phyloP scores from a whole-genome alignment of 2,113 vertebrate genomes.

The Columba livia region DNA sequence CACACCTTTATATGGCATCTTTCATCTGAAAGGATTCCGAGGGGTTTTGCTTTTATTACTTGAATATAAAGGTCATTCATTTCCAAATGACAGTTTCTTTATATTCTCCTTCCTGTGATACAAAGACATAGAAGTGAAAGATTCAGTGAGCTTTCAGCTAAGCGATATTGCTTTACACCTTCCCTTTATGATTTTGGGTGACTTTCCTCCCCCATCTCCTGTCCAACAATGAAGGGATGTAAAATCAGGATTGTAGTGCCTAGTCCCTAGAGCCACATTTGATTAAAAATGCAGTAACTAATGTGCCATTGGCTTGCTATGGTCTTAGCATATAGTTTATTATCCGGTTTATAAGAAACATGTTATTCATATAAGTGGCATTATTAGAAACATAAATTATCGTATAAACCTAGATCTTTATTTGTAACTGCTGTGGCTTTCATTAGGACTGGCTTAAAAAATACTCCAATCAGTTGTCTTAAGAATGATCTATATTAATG shows the following conservation, averaged over 20 bases:
- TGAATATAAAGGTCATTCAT: constrained; percentile 18
- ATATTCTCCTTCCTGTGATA: constrained; percentile 12
- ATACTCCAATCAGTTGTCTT: neutral
- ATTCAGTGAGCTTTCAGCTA: neutral
- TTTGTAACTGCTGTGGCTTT: constrained; percentile 33
- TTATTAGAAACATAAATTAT: constrained; percentile 61
- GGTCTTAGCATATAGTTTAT: constrained; percentile 47
- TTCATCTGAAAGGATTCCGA: neutral
- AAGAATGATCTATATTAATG: constrained; percentile 31
- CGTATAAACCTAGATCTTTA: neutral
- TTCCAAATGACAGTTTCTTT: constrained; percentile 29
- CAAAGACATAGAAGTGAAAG: constrained; percentile 16
- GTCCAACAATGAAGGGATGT: neutral
- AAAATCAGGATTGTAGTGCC: neutral
- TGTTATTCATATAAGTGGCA: constrained; percentile 49
- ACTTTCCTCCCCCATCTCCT: neutral
- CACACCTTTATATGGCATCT: neutral
- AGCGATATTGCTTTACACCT: neutral
- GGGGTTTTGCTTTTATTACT: constrained; percentile 17
- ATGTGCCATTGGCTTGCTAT: neutral
- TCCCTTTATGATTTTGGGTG: neutral
- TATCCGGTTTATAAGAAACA: constrained; percentile 57
- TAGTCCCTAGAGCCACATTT: constrained; percentile 5
- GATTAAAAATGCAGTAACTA: constrained; percentile 57
- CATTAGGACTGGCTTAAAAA: constrained; percentile 7